Base-by-base conservation (phyloP, 2,113 vertebrate species). In the Varanus komodoensis region DNA sequence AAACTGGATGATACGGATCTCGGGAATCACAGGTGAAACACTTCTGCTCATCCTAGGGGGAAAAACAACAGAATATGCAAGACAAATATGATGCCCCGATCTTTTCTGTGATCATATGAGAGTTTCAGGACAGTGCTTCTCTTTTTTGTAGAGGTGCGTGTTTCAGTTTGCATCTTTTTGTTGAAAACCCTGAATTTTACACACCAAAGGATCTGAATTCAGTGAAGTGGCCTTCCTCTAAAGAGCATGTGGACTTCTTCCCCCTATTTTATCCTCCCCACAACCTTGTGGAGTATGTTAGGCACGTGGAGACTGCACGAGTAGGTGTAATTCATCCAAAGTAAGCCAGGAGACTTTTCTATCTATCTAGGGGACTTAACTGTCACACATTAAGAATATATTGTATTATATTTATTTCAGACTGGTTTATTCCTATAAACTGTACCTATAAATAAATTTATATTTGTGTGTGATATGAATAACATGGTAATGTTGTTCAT, bases 11-110 rank as follows among this genome's bases (percentile, higher is more conserved):
- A 92, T 98, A 98, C 0, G 97, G 97, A 83, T 96, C 96, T 82
- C 96, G 97, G 50, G 98, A 98, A 96, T 99, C 98, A 94, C 98
- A 99, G 2, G 92, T 94, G 90, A 99, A 99, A 92, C 98, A 98
- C 91, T 99, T 99, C 90, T 98, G 96, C 61, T 98, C 96, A 87
- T 93, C 97, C 98, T 99, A 93, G 84, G 38, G 38, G 38, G 38
- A 44, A 54, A 95, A 95, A 95, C 93, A 11, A 94, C 67, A 92
- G 91, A 0, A 89, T 83, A 77, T 84, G 87, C 14, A 86, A 88
- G 81, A 94, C 75, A 90, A 78, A 34, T 19, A 15, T 32, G 27
- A 48, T n/a, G n/a, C 64, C 71, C 14, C 6, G 1, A 4, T 80
- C 38, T 94, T 44, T 89, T 84, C 7, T 77, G 2, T 25, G 77